These are phyloP conservation scores for Biston betularia DNA, from an alignment of 2,888 invertebrate genomes.

Conservation along the genomic window DNA sequence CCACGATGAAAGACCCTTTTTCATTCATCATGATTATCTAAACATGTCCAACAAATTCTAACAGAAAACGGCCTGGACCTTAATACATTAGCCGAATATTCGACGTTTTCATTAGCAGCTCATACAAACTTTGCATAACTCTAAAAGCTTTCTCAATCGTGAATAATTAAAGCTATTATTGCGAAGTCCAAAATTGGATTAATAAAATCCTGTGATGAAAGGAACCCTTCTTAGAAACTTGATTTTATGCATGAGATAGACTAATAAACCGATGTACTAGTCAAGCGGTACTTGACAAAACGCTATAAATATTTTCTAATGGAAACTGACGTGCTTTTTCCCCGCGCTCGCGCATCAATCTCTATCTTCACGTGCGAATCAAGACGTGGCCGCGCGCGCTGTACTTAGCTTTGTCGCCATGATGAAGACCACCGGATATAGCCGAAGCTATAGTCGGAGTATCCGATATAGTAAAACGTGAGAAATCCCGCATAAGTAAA, in stretches of 20 bases:
- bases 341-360: no score
- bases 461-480: no score
- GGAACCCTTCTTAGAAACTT: conserved; percentile 45
- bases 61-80: conserved; percentile 47
- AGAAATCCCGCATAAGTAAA: no score
- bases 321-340: no score
- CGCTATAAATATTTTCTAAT: neutral
- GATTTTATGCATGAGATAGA: conserved; percentile 45
- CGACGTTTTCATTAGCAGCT: conserved; percentile 64
- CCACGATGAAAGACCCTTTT: conserved; percentile 39
- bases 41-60: conserved; percentile 52
- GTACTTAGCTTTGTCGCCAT: no score
- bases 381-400: no score
- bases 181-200: conserved; percentile 70
- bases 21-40: conserved; percentile 55
- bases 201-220: conserved; percentile 61
- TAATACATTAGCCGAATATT: conserved; percentile 52
- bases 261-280: conserved; percentile 7
- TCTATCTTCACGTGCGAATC: no score
- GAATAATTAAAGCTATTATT: conserved; percentile 79
- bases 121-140: conserved; percentile 67
- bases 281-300: conserved; percentile 1
- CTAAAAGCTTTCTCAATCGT: conserved; percentile 75
- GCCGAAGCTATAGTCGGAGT: no score
- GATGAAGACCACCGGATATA: no score